These are phyloP conservation scores for Drosophila sulfurigaster DNA, from an alignment of 1,140 invertebrate species.

Conservation along the genomic window DNA sequence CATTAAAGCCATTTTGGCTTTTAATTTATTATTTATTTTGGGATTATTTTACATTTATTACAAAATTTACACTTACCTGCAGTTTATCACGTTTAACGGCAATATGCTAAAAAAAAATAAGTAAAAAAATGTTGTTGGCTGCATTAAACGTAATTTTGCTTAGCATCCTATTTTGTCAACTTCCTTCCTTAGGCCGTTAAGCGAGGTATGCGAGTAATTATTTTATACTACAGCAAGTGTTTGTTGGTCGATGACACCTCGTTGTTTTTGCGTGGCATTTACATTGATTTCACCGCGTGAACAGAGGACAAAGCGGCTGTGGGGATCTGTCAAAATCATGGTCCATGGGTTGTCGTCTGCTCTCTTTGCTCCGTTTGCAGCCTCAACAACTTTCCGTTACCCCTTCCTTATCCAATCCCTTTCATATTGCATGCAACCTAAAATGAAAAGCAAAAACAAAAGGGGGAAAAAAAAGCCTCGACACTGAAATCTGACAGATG, in stretches of 20 bases:
- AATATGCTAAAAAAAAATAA: too few species aligned
- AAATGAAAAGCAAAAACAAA: not conserved
- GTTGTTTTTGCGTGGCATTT: not conserved
- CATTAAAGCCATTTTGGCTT: too few species aligned
- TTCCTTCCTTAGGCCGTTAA: too few species aligned
- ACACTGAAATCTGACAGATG: slow-evolving; percentile 80
- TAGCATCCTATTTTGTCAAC: too few species aligned
- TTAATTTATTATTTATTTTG: too few species aligned
- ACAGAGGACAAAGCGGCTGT: slow-evolving; percentile 6
- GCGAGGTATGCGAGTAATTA: too few species aligned
- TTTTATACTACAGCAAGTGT: too few species aligned
- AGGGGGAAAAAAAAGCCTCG: slow-evolving; percentile 37
- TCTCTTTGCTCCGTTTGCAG: slow-evolving; percentile 21
- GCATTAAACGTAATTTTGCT: too few species aligned
- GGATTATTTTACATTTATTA: too few species aligned
- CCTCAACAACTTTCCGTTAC: slow-evolving; percentile 9
- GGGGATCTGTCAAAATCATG: slow-evolving; percentile 72
- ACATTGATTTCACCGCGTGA: not conserved
- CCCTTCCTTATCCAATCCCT: not conserved
- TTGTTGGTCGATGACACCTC: not conserved
- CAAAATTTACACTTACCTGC: too few species aligned
- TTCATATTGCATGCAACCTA: slow-evolving; percentile 10
- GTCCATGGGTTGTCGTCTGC: slow-evolving; percentile 55
- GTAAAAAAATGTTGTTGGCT: too few species aligned
- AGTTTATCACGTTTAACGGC: too few species aligned